phyloP scores from a whole-genome alignment of 1,140 invertebrate genomes.

The Zaprionus nigranus region DNA sequence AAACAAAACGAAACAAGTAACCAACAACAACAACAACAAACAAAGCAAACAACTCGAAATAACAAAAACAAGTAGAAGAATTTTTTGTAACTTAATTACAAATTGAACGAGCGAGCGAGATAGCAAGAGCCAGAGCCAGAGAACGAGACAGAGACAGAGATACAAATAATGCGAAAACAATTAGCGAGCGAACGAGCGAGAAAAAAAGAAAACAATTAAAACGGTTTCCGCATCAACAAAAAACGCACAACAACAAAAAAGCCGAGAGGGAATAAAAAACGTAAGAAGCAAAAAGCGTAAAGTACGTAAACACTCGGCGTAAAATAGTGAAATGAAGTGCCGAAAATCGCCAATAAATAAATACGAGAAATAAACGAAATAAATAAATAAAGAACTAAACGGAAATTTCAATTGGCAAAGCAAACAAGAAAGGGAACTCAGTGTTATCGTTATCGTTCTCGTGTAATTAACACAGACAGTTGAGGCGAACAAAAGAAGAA shows the following conservation, averaged over 20 bases:
- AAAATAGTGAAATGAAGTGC: slow-evolving; percentile 51
- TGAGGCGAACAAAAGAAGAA: not conserved
- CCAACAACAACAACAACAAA: slow-evolving; percentile 23
- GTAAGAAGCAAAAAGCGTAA: slow-evolving; percentile 24
- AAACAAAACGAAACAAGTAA: slow-evolving; percentile 28
- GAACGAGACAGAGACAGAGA: not conserved
- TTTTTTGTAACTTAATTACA: slow-evolving; percentile 53
- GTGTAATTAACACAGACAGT: slow-evolving; percentile 2
- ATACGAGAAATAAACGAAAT: slow-evolving; percentile 42
- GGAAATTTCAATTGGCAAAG: not conserved
- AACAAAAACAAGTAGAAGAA: slow-evolving; percentile 24
- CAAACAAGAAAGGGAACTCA: not conserved
- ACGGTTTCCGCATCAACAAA: slow-evolving; percentile 38
- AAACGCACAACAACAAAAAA: not conserved
- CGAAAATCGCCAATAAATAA: slow-evolving; percentile 55
- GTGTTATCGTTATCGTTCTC: not conserved
- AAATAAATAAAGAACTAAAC: slow-evolving; percentile 2
- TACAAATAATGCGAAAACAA: slow-evolving; percentile 16
- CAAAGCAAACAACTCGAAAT: slow-evolving; percentile 32
- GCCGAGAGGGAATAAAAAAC: not conserved
- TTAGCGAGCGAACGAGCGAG: slow-evolving; percentile 10
- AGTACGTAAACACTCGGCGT: not conserved
- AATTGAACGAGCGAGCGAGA: slow-evolving; percentile 17
- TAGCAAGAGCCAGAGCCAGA: not conserved
- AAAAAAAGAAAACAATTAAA: slow-evolving; percentile 35